phyloP scores from a whole-genome alignment of 2,113 vertebrate genomes.

The Sander vitreus region DNA sequence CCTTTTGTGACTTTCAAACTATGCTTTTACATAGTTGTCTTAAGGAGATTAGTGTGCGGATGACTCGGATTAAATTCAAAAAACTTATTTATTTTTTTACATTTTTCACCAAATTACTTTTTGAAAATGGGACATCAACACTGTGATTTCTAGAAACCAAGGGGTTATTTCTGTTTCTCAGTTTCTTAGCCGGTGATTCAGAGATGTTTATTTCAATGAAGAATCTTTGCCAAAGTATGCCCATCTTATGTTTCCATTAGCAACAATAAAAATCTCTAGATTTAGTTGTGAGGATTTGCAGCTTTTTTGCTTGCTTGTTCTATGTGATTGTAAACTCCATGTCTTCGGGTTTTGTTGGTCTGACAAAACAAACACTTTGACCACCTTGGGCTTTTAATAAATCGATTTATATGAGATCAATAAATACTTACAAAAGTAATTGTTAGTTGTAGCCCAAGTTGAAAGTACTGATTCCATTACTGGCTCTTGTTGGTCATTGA shows the following conservation, averaged over 20 bases:
- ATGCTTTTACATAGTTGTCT: background rate
- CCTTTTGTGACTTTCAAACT: background rate
- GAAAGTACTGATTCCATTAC: background rate
- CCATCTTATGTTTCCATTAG: background rate
- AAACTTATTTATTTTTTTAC: too few relatives aligned
- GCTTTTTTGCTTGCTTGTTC: too few relatives aligned
- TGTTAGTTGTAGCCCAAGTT: background rate
- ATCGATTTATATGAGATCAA: background rate
- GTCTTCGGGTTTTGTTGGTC: background rate
- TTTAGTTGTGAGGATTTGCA: too few relatives aligned
- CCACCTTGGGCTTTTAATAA: background rate
- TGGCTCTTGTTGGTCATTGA: background rate
- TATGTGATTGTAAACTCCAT: too few relatives aligned
- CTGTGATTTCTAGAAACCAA: background rate
- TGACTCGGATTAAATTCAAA: background rate
- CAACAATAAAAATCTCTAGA: background rate
- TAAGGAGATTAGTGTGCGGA: background rate
- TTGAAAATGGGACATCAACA: background rate
- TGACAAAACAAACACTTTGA: background rate
- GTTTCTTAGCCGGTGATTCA: background rate
- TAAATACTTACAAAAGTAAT: background rate
- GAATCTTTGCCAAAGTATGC: background rate
- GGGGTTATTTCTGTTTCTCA: background rate
- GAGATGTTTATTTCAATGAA: background rate
- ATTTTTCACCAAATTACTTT: background rate